Percentiles rank a stretch among this genome's conserved stretches.
Conservation (phyloP, 2,113 vertebrate species). For the Hemiscyllium ocellatum region DNA sequence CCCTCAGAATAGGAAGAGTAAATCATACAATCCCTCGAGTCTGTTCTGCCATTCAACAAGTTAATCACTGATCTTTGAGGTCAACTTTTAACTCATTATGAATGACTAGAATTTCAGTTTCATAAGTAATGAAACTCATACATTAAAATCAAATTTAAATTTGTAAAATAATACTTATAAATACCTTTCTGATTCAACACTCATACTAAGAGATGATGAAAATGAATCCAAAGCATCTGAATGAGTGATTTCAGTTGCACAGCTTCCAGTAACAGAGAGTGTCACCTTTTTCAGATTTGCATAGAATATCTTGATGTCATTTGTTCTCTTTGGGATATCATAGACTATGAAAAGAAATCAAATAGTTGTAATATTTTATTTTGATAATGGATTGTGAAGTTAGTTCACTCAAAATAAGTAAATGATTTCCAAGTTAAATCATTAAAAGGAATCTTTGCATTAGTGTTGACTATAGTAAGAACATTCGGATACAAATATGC, state of each 20-base stretch:
- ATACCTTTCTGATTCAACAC: slow-evolving; percentile 62
- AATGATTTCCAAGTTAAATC: not conserved
- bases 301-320: slow-evolving; percentile 77
- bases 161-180: not conserved
- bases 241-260: slow-evolving; percentile 47
- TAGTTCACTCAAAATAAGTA: not conserved
- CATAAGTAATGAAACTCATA: not conserved
- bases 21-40: too few relatives aligned
- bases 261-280: slow-evolving; percentile 66
- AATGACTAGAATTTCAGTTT: not conserved
- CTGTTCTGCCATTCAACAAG: too few relatives aligned
- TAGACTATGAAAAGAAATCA: slow-evolving; percentile 54
- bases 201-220: slow-evolving; percentile 43
- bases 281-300: slow-evolving; percentile 71
- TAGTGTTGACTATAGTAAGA: not conserved
- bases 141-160: not conserved
- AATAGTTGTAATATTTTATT: not conserved
- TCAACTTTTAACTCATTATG: not conserved
- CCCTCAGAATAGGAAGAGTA: not conserved
- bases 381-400: too few relatives aligned
- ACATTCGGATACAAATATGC: not conserved
- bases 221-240: slow-evolving; percentile 42
- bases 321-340: slow-evolving; percentile 71
- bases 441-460: not conserved
- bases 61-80: too few relatives aligned